Evolutionary conservation across 2,797 vertebrate species (phyloP).

Genomic region (Syndactyla subalaris): DNA sequence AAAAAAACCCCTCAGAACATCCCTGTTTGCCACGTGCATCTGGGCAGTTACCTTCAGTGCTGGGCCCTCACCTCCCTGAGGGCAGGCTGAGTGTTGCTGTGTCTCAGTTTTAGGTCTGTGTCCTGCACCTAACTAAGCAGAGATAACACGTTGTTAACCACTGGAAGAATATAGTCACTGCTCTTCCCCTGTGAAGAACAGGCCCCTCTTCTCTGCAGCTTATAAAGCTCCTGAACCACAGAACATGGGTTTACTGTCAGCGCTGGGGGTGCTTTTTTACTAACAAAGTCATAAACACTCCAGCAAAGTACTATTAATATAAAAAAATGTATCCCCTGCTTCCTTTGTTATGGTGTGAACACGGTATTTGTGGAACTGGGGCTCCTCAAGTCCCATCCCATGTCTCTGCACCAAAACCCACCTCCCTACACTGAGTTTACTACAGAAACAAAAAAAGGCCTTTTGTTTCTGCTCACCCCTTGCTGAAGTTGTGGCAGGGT

Average conservation of each 20-base stretch:
- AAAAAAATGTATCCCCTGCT: not conserved
- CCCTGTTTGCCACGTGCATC: not conserved
- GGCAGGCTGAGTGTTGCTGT: not conserved
- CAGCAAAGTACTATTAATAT: not conserved
- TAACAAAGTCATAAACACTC: not conserved
- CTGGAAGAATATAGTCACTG: not conserved
- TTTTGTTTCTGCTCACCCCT: not conserved
- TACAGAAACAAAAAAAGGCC: not conserved
- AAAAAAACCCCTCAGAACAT: not conserved
- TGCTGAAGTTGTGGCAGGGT: not conserved
- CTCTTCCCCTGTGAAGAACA: not conserved
- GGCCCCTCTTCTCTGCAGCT: not conserved
- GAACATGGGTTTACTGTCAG: not conserved
- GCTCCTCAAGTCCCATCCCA: not conserved
- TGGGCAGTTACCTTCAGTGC: not conserved
- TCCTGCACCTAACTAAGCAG: not conserved
- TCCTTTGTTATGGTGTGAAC: not conserved
- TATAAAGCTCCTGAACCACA: not conserved
- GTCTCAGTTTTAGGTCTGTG: not conserved
- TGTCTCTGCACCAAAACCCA: not conserved
- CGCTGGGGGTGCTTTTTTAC: not conserved
- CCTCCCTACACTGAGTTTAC: accelerated
- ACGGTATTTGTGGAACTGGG: not conserved
- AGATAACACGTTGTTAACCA: not conserved
- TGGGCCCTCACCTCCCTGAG: not conserved